A percentile compares a stretch with the other conserved stretches of the same genome.
Evolutionary conservation across 2,113 vertebrate species (phyloP).

Genomic region (Phodopus roborovskii): DNA sequence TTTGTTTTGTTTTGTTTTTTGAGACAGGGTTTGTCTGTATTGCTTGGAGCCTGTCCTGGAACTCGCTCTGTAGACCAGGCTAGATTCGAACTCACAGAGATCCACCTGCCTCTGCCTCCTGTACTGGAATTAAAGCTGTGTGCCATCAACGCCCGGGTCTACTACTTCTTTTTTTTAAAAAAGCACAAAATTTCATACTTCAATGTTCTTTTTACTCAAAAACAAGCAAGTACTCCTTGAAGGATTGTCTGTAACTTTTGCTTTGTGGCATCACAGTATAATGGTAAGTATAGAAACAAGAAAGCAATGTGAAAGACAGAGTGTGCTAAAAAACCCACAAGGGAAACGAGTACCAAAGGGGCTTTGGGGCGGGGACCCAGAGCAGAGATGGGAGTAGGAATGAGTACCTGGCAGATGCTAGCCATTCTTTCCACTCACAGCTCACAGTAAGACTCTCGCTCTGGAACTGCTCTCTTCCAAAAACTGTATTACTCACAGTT

Average conservation of each 20-base stretch:
- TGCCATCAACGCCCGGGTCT: neutral
- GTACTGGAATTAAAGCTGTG: too few species aligned
- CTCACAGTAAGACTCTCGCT: neutral
- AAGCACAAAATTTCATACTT: neutral
- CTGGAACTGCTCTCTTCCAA: neutral
- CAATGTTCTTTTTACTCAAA: slow-evolving; percentile 3
- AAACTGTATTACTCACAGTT: neutral
- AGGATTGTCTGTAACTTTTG: neutral
- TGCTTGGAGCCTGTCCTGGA: too few species aligned
- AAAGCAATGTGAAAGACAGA: neutral
- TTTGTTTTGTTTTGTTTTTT: too few species aligned
- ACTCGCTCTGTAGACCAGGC: too few species aligned
- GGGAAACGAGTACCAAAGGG: neutral
- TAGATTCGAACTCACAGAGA: too few species aligned
- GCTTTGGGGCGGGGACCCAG: neutral
- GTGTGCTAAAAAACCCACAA: neutral
- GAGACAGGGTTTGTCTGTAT: too few species aligned
- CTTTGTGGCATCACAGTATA: neutral
- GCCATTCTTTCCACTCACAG: neutral
- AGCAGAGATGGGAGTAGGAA: neutral
- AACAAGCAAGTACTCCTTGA: neutral
- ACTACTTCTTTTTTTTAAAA: neutral
- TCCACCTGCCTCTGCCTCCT: too few species aligned
- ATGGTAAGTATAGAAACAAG: neutral
- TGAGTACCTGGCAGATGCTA: neutral